A percentile compares a stretch with the other conserved stretches of the same genome.
Conservation (phyloP, 2,113 vertebrate species). For the Nothocercus nigrocapillus region DNA sequence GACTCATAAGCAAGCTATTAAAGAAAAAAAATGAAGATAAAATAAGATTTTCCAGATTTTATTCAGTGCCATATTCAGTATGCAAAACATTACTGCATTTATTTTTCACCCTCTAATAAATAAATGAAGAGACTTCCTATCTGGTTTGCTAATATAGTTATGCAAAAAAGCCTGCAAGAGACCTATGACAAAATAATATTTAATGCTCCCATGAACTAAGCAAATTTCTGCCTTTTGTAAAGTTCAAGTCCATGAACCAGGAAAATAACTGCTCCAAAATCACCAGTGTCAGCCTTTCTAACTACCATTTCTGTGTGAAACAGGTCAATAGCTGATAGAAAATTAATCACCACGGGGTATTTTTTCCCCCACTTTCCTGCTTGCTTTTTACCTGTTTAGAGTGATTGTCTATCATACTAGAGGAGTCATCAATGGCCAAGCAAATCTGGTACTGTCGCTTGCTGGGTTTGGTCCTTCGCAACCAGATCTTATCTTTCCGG, state of each 20-base stretch:
- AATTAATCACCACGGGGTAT: fast-evolving
- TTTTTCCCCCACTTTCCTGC: background rate
- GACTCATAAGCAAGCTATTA: constrained; percentile 95
- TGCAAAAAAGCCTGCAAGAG: background rate
- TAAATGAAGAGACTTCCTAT: background rate
- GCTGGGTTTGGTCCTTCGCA: constrained; percentile 95
- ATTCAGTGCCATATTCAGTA: background rate
- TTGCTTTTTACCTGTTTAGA: constrained; percentile 90
- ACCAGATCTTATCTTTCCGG: constrained; percentile 98
- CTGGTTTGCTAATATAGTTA: background rate
- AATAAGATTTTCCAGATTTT: background rate
- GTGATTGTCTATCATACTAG: constrained; percentile 98
- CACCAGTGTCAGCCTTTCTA: background rate
- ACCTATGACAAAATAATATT: background rate
- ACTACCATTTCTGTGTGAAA: background rate
- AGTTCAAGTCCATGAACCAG: background rate
- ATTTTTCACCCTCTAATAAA: background rate
- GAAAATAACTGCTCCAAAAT: background rate
- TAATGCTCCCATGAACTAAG: background rate
- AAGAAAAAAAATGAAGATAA: background rate
- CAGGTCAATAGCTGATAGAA: background rate
- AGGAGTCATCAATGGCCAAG: constrained; percentile 95
- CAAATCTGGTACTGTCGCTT: constrained; percentile 98
- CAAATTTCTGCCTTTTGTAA: background rate
- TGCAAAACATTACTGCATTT: background rate